Evolutionary conservation across 2,797 vertebrate genomes (phyloP).

Genomic region (Phaenicophaeus curvirostris): DNA sequence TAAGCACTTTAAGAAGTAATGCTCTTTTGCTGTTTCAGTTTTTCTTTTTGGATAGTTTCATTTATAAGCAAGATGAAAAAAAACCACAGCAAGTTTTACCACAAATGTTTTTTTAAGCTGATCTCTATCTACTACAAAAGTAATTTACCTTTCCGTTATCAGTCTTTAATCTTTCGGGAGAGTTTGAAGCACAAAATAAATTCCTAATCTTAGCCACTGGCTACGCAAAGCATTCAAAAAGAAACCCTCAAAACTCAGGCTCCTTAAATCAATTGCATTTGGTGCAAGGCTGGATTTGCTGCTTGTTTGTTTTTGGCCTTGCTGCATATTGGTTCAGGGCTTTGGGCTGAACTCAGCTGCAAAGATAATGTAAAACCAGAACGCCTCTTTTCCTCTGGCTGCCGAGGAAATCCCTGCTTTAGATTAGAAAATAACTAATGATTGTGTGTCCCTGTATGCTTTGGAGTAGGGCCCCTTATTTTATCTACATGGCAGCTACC

Average conservation of each 20-base stretch:
- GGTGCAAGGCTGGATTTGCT: conserved; percentile 1
- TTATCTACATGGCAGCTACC: conserved; percentile 76
- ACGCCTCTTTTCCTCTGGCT: background rate
- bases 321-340: conserved; percentile 16
- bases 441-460: conserved; percentile 51
- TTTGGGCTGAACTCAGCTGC: background rate
- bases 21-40: background rate
- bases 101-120: background rate
- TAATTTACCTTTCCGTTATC: conserved; percentile 14
- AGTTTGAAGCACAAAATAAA: background rate
- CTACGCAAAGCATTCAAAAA: background rate
- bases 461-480: conserved; percentile 70
- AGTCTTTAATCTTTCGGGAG: conserved; percentile 9
- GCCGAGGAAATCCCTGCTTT: conserved; percentile 56
- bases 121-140: conserved; percentile 4
- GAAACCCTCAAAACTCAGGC: background rate
- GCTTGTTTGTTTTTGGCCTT: conserved; percentile 48
- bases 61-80: background rate
- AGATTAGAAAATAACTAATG: conserved; percentile 72
- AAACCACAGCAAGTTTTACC: background rate
- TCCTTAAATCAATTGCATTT: conserved; percentile 6
- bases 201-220: background rate
- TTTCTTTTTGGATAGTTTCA: background rate
- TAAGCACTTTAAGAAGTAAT: background rate
- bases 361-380: conserved; percentile 42